phyloP scores from a whole-genome alignment of 2,888 invertebrate genomes.

The Tiliacea aurago region DNA sequence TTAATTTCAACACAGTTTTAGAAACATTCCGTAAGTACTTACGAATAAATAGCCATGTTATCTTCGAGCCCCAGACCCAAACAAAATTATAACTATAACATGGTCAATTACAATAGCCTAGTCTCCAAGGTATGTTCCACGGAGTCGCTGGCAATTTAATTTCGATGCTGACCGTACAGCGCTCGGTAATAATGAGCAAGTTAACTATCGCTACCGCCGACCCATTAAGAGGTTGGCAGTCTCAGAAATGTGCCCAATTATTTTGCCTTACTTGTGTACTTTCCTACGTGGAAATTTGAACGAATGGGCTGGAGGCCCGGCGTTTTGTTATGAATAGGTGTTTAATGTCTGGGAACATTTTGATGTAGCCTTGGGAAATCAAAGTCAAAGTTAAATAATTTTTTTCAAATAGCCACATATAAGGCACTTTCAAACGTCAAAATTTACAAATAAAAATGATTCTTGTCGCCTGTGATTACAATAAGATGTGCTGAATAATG shows the following conservation, averaged over 20 bases:
- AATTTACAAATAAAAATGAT: no score
- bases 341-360: not conserved
- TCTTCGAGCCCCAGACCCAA: slow-evolving; percentile 16
- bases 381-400: no score
- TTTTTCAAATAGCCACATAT: no score
- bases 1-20: no score
- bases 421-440: no score
- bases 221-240: slow-evolving; percentile 67
- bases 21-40: no score
- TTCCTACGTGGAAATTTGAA: slow-evolving; percentile 40
- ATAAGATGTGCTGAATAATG: not conserved
- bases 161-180: slow-evolving; percentile 56
- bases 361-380: not conserved
- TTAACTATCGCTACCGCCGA: slow-evolving; percentile 63
- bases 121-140: slow-evolving; percentile 33
- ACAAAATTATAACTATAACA: slow-evolving; percentile 19
- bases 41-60: not conserved
- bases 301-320: slow-evolving; percentile 6
- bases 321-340: slow-evolving; percentile 18
- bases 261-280: slow-evolving; percentile 40
- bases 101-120: slow-evolving; percentile 20
- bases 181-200: slow-evolving; percentile 65
- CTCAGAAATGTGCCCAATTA: slow-evolving; percentile 71
- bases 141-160: slow-evolving; percentile 55
- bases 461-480: no score